These are phyloP conservation scores for Podarcis muralis DNA, from an alignment of 2,113 vertebrate genomes.

Conservation along the genomic window DNA sequence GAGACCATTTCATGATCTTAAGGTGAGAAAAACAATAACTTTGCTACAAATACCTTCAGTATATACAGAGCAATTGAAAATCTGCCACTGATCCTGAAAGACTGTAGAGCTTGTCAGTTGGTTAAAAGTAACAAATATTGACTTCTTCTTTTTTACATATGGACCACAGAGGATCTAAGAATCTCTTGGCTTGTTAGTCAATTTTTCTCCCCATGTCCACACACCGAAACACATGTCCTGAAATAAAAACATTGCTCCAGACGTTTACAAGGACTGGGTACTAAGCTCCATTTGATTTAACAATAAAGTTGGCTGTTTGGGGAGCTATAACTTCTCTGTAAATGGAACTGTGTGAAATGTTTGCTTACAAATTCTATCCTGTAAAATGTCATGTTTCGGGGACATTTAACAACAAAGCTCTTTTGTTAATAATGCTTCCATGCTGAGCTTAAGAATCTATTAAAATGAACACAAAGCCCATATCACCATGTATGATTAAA, in stretches of 20 bases:
- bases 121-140: neutral
- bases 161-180: neutral
- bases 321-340: neutral
- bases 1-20: too few species aligned
- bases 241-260: conserved; percentile 25
- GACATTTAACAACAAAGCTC: conserved; percentile 20
- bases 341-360: conserved; percentile 6
- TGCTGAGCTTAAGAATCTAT: neutral
- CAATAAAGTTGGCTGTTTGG: conserved; percentile 15
- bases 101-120: neutral
- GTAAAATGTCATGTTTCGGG: conserved; percentile 15
- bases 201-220: neutral
- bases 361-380: conserved; percentile 42
- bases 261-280: neutral
- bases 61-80: neutral
- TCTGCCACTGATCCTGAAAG: neutral
- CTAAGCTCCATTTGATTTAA: conserved; percentile 40
- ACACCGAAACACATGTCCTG: conserved; percentile 15
- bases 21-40: too few species aligned
- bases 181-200: neutral
- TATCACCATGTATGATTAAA: conserved; percentile 3
- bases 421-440: conserved; percentile 7
- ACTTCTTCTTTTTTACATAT: neutral
- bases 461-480: neutral
- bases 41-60: too few species aligned